phyloP scores from a whole-genome alignment of 2,797 vertebrate species.

The Halcyon chelicuti region DNA sequence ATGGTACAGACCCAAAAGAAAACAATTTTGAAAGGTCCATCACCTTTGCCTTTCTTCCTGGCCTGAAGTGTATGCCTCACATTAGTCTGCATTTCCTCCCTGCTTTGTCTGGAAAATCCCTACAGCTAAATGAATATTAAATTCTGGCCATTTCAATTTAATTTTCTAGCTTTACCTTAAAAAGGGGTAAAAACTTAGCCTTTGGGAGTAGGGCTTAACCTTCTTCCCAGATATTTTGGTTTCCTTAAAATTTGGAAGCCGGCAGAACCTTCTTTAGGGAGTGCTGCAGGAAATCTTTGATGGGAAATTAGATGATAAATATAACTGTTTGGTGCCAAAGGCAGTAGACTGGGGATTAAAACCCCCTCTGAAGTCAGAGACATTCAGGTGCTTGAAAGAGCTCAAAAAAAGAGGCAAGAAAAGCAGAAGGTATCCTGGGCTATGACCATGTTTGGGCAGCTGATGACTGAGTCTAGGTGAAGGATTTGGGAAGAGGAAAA shows the following conservation, averaged over 20 bases:
- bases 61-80: background rate
- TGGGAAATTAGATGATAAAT: background rate
- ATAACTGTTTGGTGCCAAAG: conserved; percentile 7
- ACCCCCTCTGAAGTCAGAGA: background rate
- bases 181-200: background rate
- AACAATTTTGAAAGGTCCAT: background rate
- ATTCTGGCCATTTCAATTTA: background rate
- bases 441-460: background rate
- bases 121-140: background rate
- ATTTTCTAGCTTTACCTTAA: background rate
- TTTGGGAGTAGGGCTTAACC: background rate
- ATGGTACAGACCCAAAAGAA: background rate
- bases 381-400: background rate
- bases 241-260: background rate
- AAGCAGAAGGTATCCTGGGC: background rate
- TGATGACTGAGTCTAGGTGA: conserved; percentile 32
- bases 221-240: background rate
- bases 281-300: background rate
- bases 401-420: background rate
- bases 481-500: conserved; percentile 50
- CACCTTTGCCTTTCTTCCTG: background rate
- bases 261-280: background rate
- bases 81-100: background rate
- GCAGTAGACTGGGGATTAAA: background rate
- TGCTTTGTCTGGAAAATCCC: background rate